These are phyloP conservation scores for Drosophila kepulauana DNA, from an alignment of 1,140 invertebrate genomes.

Conservation along the genomic window DNA sequence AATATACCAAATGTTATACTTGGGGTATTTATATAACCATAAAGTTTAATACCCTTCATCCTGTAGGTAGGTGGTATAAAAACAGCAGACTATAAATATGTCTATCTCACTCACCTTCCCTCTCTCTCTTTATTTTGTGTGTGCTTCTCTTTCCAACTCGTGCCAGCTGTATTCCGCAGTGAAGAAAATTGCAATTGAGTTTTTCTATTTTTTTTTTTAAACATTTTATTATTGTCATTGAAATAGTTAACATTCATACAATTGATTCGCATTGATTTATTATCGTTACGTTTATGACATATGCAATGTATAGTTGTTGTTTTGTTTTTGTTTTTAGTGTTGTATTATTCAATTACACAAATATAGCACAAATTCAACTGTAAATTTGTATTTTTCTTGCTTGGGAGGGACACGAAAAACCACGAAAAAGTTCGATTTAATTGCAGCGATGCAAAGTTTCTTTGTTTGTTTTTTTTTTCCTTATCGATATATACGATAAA, in stretches of 20 bases:
- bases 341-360: constrained; percentile 44
- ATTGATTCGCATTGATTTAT: constrained; percentile 56
- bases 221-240: constrained; percentile 83
- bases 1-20: no score
- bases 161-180: no score
- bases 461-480: no score
- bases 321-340: neutral
- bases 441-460: constrained; percentile 6
- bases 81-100: no score
- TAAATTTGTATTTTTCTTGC: constrained; percentile 6
- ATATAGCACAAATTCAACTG: constrained; percentile 33
- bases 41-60: no score
- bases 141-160: no score
- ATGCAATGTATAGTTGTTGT: constrained; percentile 54
- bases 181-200: no score
- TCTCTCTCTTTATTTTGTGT: no score
- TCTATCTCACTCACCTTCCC: no score
- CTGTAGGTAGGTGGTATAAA: no score
- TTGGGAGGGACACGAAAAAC: constrained; percentile 2
- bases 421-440: constrained; percentile 9
- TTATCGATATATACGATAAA: constrained; percentile 12
- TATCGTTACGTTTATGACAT: constrained; percentile 65
- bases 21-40: no score
- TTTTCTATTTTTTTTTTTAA: constrained; percentile 47
- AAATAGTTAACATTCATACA: constrained; percentile 82